Evolutionary conservation across 2,113 vertebrate species (phyloP).

Genomic region (Rissa tridactyla): DNA sequence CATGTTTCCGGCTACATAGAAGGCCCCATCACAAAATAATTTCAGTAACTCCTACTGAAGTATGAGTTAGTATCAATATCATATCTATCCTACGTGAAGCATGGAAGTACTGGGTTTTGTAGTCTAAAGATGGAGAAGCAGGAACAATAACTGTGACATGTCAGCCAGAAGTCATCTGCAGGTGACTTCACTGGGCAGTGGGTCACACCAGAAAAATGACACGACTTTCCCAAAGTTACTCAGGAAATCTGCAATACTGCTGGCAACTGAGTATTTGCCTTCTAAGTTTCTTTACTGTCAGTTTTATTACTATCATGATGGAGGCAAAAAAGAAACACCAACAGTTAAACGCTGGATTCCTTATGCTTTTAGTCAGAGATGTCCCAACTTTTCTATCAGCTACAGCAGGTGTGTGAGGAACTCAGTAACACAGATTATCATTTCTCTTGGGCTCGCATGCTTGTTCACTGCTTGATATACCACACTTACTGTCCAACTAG

Average conservation of each 20-base stretch:
- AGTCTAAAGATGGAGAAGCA: background rate
- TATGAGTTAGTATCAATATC: background rate
- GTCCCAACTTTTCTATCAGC: background rate
- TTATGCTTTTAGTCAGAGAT: background rate
- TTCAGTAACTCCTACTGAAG: background rate
- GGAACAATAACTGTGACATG: background rate
- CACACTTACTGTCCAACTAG: accelerated
- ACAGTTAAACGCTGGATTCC: background rate
- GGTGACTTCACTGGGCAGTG: background rate
- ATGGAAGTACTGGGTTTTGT: background rate
- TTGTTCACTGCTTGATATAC: background rate
- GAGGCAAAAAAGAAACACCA: background rate
- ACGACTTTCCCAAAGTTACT: background rate
- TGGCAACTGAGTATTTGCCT: background rate
- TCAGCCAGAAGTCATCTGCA: background rate
- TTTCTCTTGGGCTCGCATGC: background rate
- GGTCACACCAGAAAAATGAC: background rate
- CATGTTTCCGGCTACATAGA: background rate
- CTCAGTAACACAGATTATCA: background rate
- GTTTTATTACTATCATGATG: background rate
- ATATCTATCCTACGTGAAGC: background rate
- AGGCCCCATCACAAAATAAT: background rate
- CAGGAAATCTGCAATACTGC: background rate
- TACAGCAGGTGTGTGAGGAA: background rate
- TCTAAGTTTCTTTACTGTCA: background rate